phyloP scores from a whole-genome alignment of 2,888 invertebrate species.

The Lissocephala sabroskyi region DNA sequence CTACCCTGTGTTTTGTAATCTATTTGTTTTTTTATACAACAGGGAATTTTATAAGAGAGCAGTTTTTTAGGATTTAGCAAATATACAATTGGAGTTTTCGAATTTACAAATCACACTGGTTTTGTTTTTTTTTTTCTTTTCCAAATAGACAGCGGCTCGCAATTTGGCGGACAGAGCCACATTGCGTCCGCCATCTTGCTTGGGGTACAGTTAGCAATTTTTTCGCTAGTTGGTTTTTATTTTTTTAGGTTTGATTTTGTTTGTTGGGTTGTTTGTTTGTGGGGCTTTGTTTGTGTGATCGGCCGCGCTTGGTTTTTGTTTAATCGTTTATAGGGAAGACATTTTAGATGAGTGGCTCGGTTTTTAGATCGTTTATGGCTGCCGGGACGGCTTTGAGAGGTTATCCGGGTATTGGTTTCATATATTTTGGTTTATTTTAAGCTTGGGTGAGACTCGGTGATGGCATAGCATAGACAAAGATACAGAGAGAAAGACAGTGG shows the following conservation, averaged over 20 bases:
- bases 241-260: constrained; percentile 5
- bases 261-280: constrained; percentile 7
- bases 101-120: neutral
- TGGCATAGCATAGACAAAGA: constrained; percentile 2
- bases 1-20: too few relatives aligned
- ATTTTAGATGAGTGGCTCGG: constrained; percentile 20
- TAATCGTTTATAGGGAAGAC: too few relatives aligned
- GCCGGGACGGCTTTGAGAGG: constrained; percentile 22
- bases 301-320: too few relatives aligned
- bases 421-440: neutral
- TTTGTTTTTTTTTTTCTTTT: constrained; percentile 7
- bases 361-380: constrained; percentile 3
- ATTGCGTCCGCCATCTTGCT: too few relatives aligned
- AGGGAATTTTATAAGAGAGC: too few relatives aligned
- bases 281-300: constrained; percentile 13
- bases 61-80: too few relatives aligned
- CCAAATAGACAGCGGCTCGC: too few relatives aligned
- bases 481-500: too few relatives aligned
- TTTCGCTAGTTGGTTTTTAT: constrained; percentile 3
- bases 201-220: neutral
- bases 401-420: constrained; percentile 17
- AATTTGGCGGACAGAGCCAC: too few relatives aligned
- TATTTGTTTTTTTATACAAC: too few relatives aligned
- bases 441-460: constrained; percentile 35
- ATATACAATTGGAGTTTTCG: too few relatives aligned